Percentiles rank a stretch among this genome's conserved stretches.
phyloP scores from a whole-genome alignment of 2,888 invertebrate genomes.

The Microplitis deprimator region DNA sequence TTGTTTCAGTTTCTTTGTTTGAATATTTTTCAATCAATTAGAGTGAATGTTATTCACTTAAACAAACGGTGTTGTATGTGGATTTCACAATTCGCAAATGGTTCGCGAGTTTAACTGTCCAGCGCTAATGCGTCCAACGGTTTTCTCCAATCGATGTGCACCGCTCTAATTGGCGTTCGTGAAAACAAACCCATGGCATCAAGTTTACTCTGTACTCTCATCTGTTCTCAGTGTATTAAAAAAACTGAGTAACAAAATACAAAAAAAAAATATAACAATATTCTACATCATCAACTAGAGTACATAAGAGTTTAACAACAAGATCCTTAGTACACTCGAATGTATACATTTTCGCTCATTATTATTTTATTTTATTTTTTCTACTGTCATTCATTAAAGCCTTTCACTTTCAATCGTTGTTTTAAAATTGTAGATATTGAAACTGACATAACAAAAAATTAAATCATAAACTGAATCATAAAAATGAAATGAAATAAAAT shows the following conservation, averaged over 20 bases:
- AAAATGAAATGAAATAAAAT: neutral
- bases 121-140: conserved; percentile 58
- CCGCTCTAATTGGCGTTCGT: conserved; percentile 61
- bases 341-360: neutral
- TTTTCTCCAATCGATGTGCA: conserved; percentile 61
- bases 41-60: neutral
- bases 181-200: conserved; percentile 52
- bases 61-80: conserved; percentile 12
- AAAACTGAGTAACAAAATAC: neutral
- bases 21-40: neutral
- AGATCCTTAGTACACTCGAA: neutral
- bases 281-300: neutral
- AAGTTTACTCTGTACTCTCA: neutral
- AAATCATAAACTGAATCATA: neutral
- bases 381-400: neutral
- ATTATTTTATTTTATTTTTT: neutral
- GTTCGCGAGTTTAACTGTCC: conserved; percentile 55
- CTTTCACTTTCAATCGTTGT: neutral
- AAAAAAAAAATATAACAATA: neutral
- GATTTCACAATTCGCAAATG: conserved; percentile 54
- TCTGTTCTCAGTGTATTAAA: conserved; percentile 8
- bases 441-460: neutral
- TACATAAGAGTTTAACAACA: neutral
- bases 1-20: neutral
- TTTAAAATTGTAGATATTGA: neutral